Conservation (phyloP, 2,888 invertebrate genomes). For the Leptura quadrifasciata region DNA sequence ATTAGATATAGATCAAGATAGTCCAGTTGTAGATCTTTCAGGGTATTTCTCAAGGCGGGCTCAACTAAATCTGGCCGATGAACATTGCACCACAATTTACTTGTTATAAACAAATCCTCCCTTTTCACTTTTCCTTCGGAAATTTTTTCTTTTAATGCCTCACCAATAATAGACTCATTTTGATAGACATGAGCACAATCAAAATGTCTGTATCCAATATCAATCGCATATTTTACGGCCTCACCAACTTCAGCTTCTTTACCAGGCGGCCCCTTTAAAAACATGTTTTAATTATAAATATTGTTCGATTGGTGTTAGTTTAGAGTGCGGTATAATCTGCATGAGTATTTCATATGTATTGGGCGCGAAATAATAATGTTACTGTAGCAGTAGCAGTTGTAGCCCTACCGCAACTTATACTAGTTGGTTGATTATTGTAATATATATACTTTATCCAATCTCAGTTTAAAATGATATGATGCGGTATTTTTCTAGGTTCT, state of each 20-base stretch:
- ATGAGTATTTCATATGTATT: neutral
- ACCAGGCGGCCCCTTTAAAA: constrained; percentile 67
- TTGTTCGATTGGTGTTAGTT: constrained; percentile 60
- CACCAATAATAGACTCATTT: constrained; percentile 82
- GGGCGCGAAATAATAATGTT: too few relatives aligned
- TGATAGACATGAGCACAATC: constrained; percentile 83
- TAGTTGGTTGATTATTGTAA: too few relatives aligned
- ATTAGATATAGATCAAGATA: constrained; percentile 77
- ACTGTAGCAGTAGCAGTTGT: too few relatives aligned
- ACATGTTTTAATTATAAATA: too few relatives aligned
- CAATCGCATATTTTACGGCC: constrained; percentile 82
- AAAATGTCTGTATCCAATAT: constrained; percentile 84
- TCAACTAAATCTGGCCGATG: constrained; percentile 81
- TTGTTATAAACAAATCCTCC: constrained; percentile 81
- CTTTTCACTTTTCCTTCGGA: constrained; percentile 75
- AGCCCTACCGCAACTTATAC: too few relatives aligned
- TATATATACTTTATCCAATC: neutral
- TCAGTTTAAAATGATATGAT: too few relatives aligned
- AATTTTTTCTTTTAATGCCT: constrained; percentile 67
- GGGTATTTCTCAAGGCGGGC: constrained; percentile 69
- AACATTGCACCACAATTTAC: constrained; percentile 92
- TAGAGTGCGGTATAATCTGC: constrained; percentile 75
- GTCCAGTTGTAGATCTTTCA: constrained; percentile 74
- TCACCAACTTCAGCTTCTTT: constrained; percentile 75
- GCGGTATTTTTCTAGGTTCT: too few relatives aligned